Base-by-base conservation (phyloP, 2,113 vertebrate species). In the Trichomycterus rosablanca region DNA sequence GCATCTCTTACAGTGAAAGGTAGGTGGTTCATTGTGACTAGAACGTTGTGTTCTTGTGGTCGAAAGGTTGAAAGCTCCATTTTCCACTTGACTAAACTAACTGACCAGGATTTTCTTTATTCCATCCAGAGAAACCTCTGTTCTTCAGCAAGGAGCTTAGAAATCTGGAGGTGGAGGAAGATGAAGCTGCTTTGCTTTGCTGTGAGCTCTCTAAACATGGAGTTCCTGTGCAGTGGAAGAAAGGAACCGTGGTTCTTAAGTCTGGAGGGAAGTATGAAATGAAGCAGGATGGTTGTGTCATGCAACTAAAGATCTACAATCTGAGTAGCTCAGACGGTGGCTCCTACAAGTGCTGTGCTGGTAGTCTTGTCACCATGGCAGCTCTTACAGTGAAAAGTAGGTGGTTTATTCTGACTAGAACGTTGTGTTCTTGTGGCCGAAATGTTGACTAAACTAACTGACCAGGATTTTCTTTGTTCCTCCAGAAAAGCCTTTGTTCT, bases 141-240 rank as follows among this genome's bases (percentile, higher is more conserved):
- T 45, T 48, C 48, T 91, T 94, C 80, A 90, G 89, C 44, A 79
- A 82, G 37, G 88, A 90, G 46, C 69, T 94, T 37, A 88, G 83
- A 81, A 87, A 88, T 7, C 84, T 88, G 55, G 90, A 91, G 62
- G 89, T 67, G 1, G 81, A 89, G 0, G 92, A 94, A 77, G 88
- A 88, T 0, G 81, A 85, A 22, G 78, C 74, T 0, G 76, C 84
- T 46, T 89, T 83, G 0, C 74, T 93, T 56, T 86, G 82, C 63
- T 93, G 92, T 3, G 86, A 92, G 77, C 80, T 94, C 22, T 89
- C 89, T 28, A 89, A 81, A 59, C 19, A 78, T 0, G 83, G 76
- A 22, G 74, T 80, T 9, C 67, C 74, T 0, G 87, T 90, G 4
- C 85, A 88, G 72, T 95, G 92, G 91, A 89, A 85, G 71, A 84